A percentile compares a stretch with the other conserved stretches of the same genome.
Conservation (phyloP, 1,140 invertebrate genomes). For the Holcopasites calliopsidis region DNA sequence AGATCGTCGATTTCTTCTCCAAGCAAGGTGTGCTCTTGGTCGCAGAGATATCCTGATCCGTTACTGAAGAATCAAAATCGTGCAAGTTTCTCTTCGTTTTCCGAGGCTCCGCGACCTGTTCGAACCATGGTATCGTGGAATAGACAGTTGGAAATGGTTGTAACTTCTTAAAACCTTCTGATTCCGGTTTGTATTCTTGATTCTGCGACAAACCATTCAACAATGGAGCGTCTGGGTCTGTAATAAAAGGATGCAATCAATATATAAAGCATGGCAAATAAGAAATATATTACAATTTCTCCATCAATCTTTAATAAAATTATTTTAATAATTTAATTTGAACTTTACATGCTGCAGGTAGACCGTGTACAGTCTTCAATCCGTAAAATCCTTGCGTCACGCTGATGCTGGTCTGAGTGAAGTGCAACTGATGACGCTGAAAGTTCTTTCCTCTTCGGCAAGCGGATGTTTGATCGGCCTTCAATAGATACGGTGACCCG, state of each 20-base stretch:
- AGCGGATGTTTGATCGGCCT: slow-evolving; percentile 18
- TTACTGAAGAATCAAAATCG: slow-evolving; percentile 39
- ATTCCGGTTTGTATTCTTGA: slow-evolving; percentile 41
- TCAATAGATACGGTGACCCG: slow-evolving; percentile 15
- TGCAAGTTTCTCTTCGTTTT: slow-evolving; percentile 43
- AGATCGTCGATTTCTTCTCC: slow-evolving; percentile 70
- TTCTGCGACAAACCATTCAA: slow-evolving; percentile 42
- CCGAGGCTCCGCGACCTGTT: slow-evolving; percentile 45
- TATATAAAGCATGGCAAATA: not conserved
- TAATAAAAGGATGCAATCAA: slow-evolving; percentile 15
- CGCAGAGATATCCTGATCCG: slow-evolving; percentile 24
- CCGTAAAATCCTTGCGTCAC: slow-evolving; percentile 72
- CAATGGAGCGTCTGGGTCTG: slow-evolving; percentile 49
- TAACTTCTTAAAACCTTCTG: slow-evolving; percentile 27
- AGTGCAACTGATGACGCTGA: slow-evolving; percentile 80
- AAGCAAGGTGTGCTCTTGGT: slow-evolving; percentile 47
- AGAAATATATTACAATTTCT: not conserved
- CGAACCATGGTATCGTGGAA: slow-evolving; percentile 53
- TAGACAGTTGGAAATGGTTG: slow-evolving; percentile 39
- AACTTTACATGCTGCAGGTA: slow-evolving; percentile 56
- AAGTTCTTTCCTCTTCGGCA: slow-evolving; percentile 71
- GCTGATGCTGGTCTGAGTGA: slow-evolving; percentile 73
- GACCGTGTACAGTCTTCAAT: slow-evolving; percentile 57
- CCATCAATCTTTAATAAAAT: not conserved
- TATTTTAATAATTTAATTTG: no score